These are phyloP conservation scores for Ecliptopera silaceata DNA, from an alignment of 2,888 invertebrate species.

Conservation along the genomic window DNA sequence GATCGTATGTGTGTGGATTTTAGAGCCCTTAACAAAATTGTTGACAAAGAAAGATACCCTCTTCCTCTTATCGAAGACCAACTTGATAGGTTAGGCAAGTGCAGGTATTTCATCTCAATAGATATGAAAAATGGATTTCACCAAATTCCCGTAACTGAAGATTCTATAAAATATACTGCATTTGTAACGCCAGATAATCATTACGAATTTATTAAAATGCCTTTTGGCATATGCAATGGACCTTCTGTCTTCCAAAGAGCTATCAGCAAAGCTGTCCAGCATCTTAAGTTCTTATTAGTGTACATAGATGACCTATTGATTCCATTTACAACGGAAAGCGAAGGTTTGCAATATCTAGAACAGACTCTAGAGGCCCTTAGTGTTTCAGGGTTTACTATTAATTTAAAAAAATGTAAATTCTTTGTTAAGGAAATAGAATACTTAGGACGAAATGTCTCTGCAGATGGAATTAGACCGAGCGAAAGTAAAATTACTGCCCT, in stretches of 20 bases:
- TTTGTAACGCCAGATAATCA: conserved; percentile 9
- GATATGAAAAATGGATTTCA: neutral
- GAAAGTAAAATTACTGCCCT: neutral
- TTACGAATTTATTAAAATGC: conserved; percentile 35
- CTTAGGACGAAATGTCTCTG: neutral
- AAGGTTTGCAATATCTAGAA: conserved; percentile 2
- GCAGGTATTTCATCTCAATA: neutral
- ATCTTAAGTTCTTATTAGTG: neutral
- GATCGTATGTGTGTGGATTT: neutral
- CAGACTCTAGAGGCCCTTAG: neutral
- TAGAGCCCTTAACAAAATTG: neutral
- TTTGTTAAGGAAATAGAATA: conserved; percentile 6
- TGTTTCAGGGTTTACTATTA: conserved; percentile 2
- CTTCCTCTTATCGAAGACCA: neutral
- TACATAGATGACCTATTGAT: conserved; percentile 11
- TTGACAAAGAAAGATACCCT: neutral
- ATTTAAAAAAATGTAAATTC: conserved; percentile 7
- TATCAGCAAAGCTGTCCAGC: conserved; percentile 6
- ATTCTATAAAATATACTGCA: conserved; percentile 4
- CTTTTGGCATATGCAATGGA: conserved; percentile 31
- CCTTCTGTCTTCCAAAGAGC: conserved; percentile 34
- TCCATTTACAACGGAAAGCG: neutral
- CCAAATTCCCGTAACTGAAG: neutral
- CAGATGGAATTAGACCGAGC: neutral
- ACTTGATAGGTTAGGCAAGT: neutral